A percentile compares a stretch with the other conserved stretches of the same genome.
phyloP scores from a whole-genome alignment of 2,888 invertebrate genomes.

The Drosophila demipolita region DNA sequence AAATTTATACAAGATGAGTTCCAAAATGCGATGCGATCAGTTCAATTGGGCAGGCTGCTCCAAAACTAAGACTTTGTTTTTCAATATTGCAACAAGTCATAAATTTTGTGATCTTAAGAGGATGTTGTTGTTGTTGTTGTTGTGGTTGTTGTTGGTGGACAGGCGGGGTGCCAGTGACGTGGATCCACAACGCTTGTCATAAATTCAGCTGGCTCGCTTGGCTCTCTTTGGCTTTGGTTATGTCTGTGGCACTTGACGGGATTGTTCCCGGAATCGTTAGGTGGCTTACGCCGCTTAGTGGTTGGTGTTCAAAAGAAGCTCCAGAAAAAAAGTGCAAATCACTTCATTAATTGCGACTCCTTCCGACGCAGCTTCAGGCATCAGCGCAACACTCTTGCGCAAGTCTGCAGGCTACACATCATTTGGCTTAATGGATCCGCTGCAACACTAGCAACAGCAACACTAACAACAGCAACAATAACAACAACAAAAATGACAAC shows the following conservation, averaged over 20 bases:
- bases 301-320: constrained; percentile 68
- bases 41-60: constrained; percentile 57
- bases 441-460: constrained; percentile 42
- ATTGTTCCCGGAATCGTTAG: constrained; percentile 68
- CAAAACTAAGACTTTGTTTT: neutral
- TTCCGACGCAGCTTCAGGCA: constrained; percentile 1
- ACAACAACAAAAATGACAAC: neutral
- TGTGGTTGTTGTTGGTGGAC: neutral
- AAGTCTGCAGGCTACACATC: constrained; percentile 59
- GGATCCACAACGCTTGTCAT: constrained; percentile 74
- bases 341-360: constrained; percentile 68
- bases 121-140: constrained; percentile 3
- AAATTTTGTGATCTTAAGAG: neutral
- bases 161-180: constrained; percentile 34
- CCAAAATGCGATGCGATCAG: constrained; percentile 30
- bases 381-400: constrained; percentile 65
- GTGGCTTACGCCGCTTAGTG: constrained; percentile 22
- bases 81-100: constrained; percentile 3
- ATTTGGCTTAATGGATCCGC: constrained; percentile 71
- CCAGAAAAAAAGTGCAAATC: constrained; percentile 69
- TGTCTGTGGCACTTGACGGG: constrained; percentile 51
- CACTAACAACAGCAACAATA: constrained; percentile 19
- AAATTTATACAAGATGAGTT: constrained; percentile 8
- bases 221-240: constrained; percentile 25
- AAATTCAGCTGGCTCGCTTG: constrained; percentile 60